These are phyloP conservation scores for Ranitomeya imitator DNA, from an alignment of 2,113 vertebrate genomes.

Conservation along the genomic window DNA sequence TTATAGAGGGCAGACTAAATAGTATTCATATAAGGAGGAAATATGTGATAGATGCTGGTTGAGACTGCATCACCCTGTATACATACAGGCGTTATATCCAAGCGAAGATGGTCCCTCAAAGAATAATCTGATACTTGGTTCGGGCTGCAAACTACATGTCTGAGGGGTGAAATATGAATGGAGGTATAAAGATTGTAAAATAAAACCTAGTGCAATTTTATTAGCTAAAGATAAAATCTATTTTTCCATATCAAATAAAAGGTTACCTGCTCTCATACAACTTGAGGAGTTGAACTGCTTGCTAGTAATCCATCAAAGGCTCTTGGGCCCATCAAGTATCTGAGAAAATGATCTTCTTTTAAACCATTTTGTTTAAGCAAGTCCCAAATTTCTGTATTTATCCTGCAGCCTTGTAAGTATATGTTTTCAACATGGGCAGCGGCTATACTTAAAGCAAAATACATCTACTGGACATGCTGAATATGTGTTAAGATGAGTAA, in stretches of 20 bases:
- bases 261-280: conserved; percentile 24
- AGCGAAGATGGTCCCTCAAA: no score
- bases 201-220: no score
- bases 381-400: background rate
- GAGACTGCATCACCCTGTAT: no score
- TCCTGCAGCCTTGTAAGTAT: background rate
- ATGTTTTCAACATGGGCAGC: background rate
- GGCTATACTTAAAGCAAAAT: background rate
- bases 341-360: conserved; percentile 15
- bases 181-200: no score
- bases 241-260: background rate
- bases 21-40: no score
- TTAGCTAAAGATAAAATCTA: no score
- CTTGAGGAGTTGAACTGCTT: background rate
- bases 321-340: background rate
- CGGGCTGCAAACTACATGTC: no score
- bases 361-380: background rate
- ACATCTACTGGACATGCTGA: background rate
- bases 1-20: no score
- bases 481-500: background rate
- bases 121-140: no score
- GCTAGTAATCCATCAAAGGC: conserved; percentile 13
- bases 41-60: no score
- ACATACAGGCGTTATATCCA: no score
- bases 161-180: no score